Evolutionary conservation across 2,797 vertebrate genomes (phyloP).

Genomic region (Characodon lateralis): DNA sequence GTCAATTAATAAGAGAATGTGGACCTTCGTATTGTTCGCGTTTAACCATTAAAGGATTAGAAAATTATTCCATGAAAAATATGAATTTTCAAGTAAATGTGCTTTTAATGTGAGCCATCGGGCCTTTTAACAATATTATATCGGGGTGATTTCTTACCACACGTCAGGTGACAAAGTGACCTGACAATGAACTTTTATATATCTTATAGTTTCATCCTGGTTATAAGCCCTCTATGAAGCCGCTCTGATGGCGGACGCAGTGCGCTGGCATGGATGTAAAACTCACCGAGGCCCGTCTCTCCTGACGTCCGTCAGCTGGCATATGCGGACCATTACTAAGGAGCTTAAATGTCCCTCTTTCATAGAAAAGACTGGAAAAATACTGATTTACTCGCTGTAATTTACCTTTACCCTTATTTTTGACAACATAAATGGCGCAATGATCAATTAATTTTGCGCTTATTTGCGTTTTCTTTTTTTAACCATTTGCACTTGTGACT

Average conservation of each 20-base stretch:
- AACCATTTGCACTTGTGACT: background rate
- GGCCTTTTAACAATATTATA: background rate
- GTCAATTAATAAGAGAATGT: background rate
- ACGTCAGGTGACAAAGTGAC: too few species aligned
- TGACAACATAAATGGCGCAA: background rate
- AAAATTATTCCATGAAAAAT: background rate
- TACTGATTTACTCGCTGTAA: background rate
- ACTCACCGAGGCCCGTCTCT: background rate
- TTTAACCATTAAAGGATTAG: background rate
- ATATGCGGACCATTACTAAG: conserved; percentile 74
- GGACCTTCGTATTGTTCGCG: background rate
- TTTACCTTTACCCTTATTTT: background rate
- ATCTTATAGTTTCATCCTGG: background rate
- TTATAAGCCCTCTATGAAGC: background rate
- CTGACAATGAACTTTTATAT: background rate
- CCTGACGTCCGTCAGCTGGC: conserved; percentile 16
- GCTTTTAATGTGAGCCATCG: background rate
- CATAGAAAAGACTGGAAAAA: background rate
- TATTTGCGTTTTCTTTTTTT: background rate
- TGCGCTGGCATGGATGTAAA: background rate
- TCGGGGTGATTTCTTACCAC: background rate
- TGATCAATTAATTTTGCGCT: background rate
- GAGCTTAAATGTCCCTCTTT: conserved; percentile 54
- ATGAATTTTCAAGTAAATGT: background rate
- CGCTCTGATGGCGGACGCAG: background rate